phyloP scores from a whole-genome alignment of 1,140 invertebrate species.

The Centruroides sculpturatus region DNA sequence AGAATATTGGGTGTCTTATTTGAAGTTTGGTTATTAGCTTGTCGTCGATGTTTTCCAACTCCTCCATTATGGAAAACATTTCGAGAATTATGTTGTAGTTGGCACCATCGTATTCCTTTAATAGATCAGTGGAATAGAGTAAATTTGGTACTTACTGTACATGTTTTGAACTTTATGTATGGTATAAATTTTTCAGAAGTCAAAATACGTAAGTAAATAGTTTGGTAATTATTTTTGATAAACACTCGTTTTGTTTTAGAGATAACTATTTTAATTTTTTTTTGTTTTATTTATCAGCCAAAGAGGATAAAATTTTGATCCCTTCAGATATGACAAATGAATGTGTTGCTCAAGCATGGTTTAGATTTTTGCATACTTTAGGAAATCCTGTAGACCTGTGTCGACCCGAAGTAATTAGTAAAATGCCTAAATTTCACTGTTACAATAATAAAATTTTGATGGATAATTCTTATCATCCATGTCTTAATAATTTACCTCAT shows the following conservation, averaged over 20 bases:
- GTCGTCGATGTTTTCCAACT: conserved; percentile 74
- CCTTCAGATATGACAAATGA: conserved; percentile 70
- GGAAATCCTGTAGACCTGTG: conserved; percentile 89
- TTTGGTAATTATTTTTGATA: no score
- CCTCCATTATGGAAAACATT: conserved; percentile 92
- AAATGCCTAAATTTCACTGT: conserved; percentile 64
- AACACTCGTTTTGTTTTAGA: background rate
- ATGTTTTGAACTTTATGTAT: conserved; percentile 72
- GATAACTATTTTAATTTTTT: background rate
- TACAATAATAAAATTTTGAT: conserved; percentile 34
- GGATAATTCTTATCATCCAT: conserved; percentile 84
- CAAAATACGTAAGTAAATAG: conserved; percentile 49
- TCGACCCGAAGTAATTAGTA: conserved; percentile 65
- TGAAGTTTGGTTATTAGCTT: conserved; percentile 88
- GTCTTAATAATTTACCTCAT: conserved; percentile 63
- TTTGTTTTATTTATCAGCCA: conserved; percentile 39
- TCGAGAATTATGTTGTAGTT: conserved; percentile 75
- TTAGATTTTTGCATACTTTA: conserved; percentile 76
- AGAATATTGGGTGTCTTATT: conserved; percentile 82
- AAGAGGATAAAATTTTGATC: conserved; percentile 67
- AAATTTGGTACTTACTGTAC: conserved; percentile 71
- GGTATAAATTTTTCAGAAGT: conserved; percentile 70
- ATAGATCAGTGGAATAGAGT: conserved; percentile 92
- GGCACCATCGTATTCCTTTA: conserved; percentile 80
- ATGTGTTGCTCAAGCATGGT: conserved; percentile 86